Percentiles rank a stretch among this genome's conserved stretches.
phyloP scores from a whole-genome alignment of 1,140 invertebrate genomes.

The Orchestia grillus region DNA sequence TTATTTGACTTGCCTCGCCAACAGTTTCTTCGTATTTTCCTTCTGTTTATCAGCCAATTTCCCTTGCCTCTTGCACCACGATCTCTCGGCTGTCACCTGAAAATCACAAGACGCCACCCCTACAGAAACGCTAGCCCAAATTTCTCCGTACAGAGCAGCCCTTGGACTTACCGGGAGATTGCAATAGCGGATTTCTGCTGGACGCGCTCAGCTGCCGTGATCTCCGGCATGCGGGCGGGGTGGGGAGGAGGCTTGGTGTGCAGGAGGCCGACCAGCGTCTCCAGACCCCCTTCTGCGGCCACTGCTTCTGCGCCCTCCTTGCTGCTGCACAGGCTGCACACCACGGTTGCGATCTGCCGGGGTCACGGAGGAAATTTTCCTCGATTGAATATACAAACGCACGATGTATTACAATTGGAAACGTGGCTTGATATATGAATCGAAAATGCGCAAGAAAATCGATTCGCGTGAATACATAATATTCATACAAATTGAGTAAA shows the following conservation, averaged over 20 bases:
- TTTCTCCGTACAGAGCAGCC: too few relatives aligned
- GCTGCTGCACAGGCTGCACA: slow-evolving; percentile 83
- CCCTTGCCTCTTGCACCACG: neutral
- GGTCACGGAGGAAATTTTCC: neutral
- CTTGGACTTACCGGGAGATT: slow-evolving; percentile 77
- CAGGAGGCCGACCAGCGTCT: slow-evolving; percentile 83
- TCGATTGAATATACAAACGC: neutral
- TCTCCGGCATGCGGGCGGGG: slow-evolving; percentile 72
- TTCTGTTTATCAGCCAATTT: too few relatives aligned
- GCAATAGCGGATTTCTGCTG: slow-evolving; percentile 89
- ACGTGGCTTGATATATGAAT: neutral
- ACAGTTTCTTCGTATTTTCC: too few relatives aligned
- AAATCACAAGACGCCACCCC: slow-evolving; percentile 68
- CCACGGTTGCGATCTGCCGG: slow-evolving; percentile 78
- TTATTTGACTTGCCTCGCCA: too few relatives aligned
- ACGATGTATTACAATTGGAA: neutral
- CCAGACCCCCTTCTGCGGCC: slow-evolving; percentile 75
- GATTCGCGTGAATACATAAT: neutral
- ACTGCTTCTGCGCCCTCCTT: slow-evolving; percentile 75
- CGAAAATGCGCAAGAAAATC: neutral
- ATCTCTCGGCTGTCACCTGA: too few relatives aligned
- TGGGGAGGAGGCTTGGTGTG: slow-evolving; percentile 76
- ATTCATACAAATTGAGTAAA: neutral
- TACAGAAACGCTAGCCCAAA: too few relatives aligned
- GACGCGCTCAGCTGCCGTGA: slow-evolving; percentile 81